Evolutionary conservation across 2,113 vertebrate species (phyloP).

Genomic region (Melospiza georgiana): DNA sequence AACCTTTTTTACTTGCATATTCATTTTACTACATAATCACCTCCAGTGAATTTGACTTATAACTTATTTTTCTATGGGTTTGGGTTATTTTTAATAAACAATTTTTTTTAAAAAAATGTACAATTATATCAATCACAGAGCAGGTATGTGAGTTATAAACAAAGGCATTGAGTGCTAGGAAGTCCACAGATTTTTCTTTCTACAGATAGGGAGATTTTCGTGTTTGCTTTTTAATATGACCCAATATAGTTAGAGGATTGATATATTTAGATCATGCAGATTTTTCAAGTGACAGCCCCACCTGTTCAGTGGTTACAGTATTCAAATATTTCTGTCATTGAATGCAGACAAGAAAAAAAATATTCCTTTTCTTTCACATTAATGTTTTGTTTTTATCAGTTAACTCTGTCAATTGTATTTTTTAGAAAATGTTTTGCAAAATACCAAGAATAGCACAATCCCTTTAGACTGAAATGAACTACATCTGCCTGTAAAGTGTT

Average conservation of each 20-base stretch:
- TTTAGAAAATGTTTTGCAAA: not conserved
- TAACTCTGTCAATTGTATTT: not conserved
- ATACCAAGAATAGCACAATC: not conserved
- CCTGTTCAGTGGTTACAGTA: not conserved
- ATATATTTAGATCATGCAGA: not conserved
- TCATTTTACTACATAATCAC: not conserved
- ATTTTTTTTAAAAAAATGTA: not conserved
- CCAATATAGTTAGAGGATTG: not conserved
- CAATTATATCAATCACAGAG: not conserved
- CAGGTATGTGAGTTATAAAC: not conserved
- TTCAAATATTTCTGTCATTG: not conserved
- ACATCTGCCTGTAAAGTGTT: not conserved
- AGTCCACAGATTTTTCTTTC: not conserved
- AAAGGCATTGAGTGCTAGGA: not conserved
- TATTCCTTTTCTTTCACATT: not conserved
- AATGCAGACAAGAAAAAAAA: not conserved
- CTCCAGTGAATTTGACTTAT: not conserved
- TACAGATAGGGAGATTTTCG: not conserved
- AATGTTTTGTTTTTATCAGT: not conserved
- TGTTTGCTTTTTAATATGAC: not conserved
- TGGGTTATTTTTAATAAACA: not conserved
- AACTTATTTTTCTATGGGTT: not conserved
- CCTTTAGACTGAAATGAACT: not conserved
- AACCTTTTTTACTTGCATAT: not conserved
- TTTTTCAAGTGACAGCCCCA: slow-evolving; percentile 8